phyloP scores from a whole-genome alignment of 2,797 vertebrate genomes.

The Myiotriccus ornatus region DNA sequence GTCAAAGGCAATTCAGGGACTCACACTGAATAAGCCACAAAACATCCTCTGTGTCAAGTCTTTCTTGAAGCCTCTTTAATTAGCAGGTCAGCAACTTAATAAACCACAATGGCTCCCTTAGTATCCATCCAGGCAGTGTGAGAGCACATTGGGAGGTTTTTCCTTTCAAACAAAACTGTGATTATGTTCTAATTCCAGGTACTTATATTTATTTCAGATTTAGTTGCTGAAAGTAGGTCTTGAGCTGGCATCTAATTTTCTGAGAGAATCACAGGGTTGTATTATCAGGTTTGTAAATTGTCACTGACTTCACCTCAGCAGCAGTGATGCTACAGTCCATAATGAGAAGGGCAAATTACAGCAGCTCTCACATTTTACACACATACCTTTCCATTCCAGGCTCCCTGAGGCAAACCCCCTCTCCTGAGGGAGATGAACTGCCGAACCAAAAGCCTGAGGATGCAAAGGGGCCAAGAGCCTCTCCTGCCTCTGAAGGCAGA shows the following conservation, averaged over 20 bases:
- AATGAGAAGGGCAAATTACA: neutral
- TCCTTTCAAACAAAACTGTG: neutral
- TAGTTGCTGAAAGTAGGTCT: neutral
- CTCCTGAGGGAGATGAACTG: neutral
- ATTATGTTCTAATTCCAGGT: neutral
- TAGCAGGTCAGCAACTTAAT: neutral
- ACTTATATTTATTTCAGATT: neutral
- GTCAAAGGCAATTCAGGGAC: neutral
- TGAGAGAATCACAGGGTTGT: neutral
- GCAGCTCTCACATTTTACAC: neutral
- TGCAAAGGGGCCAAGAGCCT: neutral
- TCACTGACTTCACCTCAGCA: neutral
- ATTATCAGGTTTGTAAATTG: neutral
- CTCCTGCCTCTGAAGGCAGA: neutral
- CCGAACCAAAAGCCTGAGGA: neutral
- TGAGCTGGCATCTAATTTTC: neutral
- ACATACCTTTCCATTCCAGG: neutral
- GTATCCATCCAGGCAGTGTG: neutral
- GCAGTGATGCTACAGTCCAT: neutral
- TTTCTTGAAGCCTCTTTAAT: conserved; percentile 3
- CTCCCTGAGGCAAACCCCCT: neutral
- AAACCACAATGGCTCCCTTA: neutral
- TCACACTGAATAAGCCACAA: neutral
- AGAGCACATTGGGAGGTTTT: neutral
- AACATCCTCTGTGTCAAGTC: neutral